Conservation (phyloP, 2,888 invertebrate species). For the Eucera pruinosa region DNA sequence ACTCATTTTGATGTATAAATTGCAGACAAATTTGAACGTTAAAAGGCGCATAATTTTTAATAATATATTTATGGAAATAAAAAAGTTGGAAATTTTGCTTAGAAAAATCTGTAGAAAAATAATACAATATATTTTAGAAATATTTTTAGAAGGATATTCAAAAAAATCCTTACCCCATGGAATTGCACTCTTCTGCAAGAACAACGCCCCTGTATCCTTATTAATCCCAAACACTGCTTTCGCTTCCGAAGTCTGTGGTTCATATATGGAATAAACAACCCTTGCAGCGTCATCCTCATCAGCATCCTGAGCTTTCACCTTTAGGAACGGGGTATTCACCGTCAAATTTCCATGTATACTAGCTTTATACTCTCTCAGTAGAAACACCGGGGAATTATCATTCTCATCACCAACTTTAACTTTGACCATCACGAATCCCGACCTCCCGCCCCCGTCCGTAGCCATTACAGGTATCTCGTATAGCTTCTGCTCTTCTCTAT, state of each 20-base stretch:
- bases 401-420: conserved; percentile 93
- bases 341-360: conserved; percentile 88
- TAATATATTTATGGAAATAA: too few species aligned
- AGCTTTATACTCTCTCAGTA: conserved; percentile 91
- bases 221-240: conserved; percentile 91
- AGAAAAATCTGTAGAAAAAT: too few species aligned
- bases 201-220: conserved; percentile 90
- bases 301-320: conserved; percentile 90
- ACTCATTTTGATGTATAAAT: too few species aligned
- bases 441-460: conserved; percentile 92
- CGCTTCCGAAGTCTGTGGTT: conserved; percentile 86
- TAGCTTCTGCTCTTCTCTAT: conserved; percentile 89
- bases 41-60: too few species aligned
- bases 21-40: too few species aligned
- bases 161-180: conserved; percentile 83
- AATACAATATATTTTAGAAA: too few species aligned
- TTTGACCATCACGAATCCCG: conserved; percentile 90
- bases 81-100: too few species aligned
- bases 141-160: too few species aligned
- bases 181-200: conserved; percentile 87
- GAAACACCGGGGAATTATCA: conserved; percentile 92
- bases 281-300: conserved; percentile 91
- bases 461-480: conserved; percentile 93
- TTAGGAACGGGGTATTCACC: conserved; percentile 86
- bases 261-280: conserved; percentile 92